Evolutionary conservation across 2,888 invertebrate genomes (phyloP).

Genomic region (Serripes groenlandicus): DNA sequence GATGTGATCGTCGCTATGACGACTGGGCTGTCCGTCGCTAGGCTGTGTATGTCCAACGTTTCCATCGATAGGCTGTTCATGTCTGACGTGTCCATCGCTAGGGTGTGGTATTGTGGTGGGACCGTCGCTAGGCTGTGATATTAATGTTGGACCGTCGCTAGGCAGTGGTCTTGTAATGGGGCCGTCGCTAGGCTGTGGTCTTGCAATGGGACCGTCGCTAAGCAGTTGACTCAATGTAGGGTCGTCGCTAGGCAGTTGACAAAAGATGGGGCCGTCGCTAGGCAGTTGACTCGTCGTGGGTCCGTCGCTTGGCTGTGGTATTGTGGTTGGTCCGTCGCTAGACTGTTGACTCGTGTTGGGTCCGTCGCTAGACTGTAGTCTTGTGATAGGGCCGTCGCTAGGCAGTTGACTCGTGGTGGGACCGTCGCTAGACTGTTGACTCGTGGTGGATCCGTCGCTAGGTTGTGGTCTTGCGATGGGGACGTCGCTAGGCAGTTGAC

Average conservation of each 20-base stretch:
- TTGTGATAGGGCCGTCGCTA: not conserved
- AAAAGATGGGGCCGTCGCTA: not conserved
- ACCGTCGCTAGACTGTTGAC: not conserved
- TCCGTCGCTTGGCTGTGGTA: not conserved
- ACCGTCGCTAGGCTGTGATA: not conserved
- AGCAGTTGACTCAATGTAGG: too few species aligned
- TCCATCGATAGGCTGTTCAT: not conserved
- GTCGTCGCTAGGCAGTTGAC: constrained; percentile 9
- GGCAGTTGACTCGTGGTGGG: not conserved
- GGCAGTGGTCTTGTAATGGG: too few species aligned
- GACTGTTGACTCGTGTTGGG: not conserved
- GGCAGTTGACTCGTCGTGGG: not conserved
- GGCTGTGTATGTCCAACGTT: not conserved
- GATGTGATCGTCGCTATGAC: not conserved
- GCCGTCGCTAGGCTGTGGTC: too few species aligned
- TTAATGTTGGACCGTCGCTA: too few species aligned
- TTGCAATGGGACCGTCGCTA: too few species aligned
- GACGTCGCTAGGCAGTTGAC: constrained; percentile 2
- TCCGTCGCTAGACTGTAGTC: not conserved
- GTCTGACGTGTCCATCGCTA: not conserved
- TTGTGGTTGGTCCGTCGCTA: not conserved
- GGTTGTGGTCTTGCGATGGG: not conserved
- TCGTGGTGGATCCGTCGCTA: not conserved
- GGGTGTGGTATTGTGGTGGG: not conserved
- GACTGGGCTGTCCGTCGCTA: not conserved